These are phyloP conservation scores for Euwallacea fornicatus DNA, from an alignment of 1,140 invertebrate species.

Conservation along the genomic window DNA sequence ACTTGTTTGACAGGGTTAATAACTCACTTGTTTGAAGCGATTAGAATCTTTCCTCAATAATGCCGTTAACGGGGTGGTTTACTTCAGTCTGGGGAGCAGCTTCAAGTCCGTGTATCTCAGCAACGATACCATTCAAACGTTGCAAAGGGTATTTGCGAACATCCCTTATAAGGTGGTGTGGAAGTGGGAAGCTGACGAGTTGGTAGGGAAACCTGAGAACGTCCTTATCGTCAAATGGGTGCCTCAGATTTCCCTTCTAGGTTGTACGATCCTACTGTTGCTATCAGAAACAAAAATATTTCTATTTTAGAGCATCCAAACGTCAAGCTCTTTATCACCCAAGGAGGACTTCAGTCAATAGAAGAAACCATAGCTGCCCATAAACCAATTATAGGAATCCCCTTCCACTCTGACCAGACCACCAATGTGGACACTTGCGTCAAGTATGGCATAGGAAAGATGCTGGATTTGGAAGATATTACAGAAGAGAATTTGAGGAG, in stretches of 20 bases:
- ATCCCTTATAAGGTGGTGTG: constrained; percentile 59
- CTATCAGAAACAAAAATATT: not conserved
- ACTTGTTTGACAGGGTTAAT: constrained; percentile 18
- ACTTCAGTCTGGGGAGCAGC: constrained; percentile 58
- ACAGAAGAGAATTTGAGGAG: constrained; percentile 26
- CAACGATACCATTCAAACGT: constrained; percentile 48
- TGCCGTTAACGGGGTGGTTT: constrained; percentile 55
- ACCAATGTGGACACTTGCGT: constrained; percentile 46
- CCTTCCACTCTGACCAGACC: constrained; percentile 52
- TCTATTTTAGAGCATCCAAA: constrained; percentile 52
- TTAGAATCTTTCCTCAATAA: constrained; percentile 56
- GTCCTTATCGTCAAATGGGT: constrained; percentile 58
- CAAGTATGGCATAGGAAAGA: constrained; percentile 45
- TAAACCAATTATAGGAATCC: constrained; percentile 57
- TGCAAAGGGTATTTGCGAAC: constrained; percentile 54
- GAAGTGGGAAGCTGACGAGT: constrained; percentile 56
- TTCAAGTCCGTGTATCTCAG: constrained; percentile 54
- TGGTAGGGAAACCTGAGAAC: constrained; percentile 53
- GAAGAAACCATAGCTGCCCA: constrained; percentile 56
- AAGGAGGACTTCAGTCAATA: constrained; percentile 57
- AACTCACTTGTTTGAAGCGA: constrained; percentile 58
- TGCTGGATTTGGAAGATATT: constrained; percentile 39
- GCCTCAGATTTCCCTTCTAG: constrained; percentile 57
- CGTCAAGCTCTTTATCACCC: constrained; percentile 55
- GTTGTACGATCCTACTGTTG: constrained; percentile 42